Base-by-base conservation (phyloP, 2,888 invertebrate genomes). In the Sphinx pinastri region DNA sequence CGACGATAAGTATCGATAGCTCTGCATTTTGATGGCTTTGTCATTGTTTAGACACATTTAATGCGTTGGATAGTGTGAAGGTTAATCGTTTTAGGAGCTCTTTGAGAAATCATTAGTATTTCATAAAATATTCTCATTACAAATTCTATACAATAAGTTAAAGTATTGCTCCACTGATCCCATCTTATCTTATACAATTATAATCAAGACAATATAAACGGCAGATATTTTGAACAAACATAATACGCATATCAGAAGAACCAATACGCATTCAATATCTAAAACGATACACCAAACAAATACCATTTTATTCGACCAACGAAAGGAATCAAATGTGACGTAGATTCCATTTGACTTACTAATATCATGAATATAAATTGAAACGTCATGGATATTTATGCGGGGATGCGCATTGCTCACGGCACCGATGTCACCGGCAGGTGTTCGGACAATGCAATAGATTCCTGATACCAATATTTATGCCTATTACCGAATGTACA, bases 321-420 rank as follows among this genome's bases (percentile, higher is more conserved):
- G 93, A 92, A 91, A 87, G 85, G 87, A 92, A 92, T 93, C 91
- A 91, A 90, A 92, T 91, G 90, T 92, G 92, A 92, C 89, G 88
- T 87, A 86, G 83, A 88, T 89, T 89, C 85, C 86, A 84, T 89
- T 88, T 90, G 87, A 89, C 91, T 90, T 90, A 91, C 91, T 92
- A 93, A 92, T 92, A 92, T 91, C 92, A 93, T 93, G 93, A 93
- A 93, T 93, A 92, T 91, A 93, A 92, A 93, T 92, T 90, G 93
- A 91, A 92, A 92, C 93, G 92, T 93, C 92, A 88, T 88, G 89
- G 90, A 86, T 93, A 92, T 92, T 91, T 92, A 91, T 91, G 91
- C 86, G 84, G 88, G 88, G 85, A 84, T 85, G 85, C 84, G 86
- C 91, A 91, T 89, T 88, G 89, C 90, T 87, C 87, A 81, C 82